phyloP scores from a whole-genome alignment of 1,140 invertebrate genomes.

The Adelges cooleyi region DNA sequence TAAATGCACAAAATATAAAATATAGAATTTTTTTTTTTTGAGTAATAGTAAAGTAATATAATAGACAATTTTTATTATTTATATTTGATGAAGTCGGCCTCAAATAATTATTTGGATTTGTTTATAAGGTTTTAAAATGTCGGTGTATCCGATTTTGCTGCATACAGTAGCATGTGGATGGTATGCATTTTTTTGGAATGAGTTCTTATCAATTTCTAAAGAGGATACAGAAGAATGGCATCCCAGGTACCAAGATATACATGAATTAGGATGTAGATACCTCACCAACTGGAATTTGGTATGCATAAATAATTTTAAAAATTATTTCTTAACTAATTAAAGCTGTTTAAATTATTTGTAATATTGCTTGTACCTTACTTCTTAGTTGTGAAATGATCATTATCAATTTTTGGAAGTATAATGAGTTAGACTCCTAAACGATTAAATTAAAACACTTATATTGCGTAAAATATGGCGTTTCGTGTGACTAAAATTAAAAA shows the following conservation, averaged over 20 bases:
- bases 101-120: background rate
- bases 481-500: too few relatives aligned
- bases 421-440: background rate
- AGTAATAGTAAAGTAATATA: too few relatives aligned
- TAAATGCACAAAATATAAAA: too few relatives aligned
- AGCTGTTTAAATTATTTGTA: too few relatives aligned
- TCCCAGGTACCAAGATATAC: background rate
- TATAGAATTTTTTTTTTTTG: too few relatives aligned
- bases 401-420: background rate
- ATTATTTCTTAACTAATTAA: background rate
- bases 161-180: background rate
- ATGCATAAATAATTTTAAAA: background rate
- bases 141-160: background rate
- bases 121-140: background rate
- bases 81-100: too few relatives aligned
- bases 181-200: constrained; percentile 9
- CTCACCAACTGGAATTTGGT: constrained; percentile 29
- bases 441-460: background rate
- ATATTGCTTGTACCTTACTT: background rate
- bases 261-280: constrained; percentile 7
- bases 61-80: too few relatives aligned
- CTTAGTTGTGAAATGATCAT: background rate
- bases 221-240: background rate
- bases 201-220: background rate
- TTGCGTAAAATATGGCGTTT: background rate